Evolutionary conservation across 2,888 invertebrate genomes (phyloP), one percentile per base, ranked within the genome.

Genomic region (Biston betularia): DNA sequence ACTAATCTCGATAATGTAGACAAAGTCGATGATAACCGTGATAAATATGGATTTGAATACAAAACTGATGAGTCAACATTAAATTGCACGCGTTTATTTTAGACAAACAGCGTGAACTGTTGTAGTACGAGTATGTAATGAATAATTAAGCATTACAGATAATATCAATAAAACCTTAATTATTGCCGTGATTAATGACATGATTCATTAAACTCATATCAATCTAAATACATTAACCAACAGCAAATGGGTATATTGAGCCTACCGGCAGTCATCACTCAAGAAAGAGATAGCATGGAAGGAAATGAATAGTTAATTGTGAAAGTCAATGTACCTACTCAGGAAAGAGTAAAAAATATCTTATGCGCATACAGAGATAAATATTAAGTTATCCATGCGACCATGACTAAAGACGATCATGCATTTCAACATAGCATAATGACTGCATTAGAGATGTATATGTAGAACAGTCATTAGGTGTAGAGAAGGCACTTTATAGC

Each of bases 1-100:
- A 75, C 74, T 73, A 75, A 80, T 80, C 77, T 77, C 63, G 75
- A 76, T 73, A 73, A 75, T 78, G 74, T 53, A 71, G 50, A 54
- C 68, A 73, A 74, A 75, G 69, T 65, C 59, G 59, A 66, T 66
- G 56, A 63, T 61, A 54, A 53, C 42, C 46, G 68, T 72, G 12
- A 60, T 62, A 15, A 63, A 59, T 67, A 58, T 38, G 33, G 55
- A 58, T 46, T 42, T 64, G 42, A 56, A 42, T 57, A 12, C 49
- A 15, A 38, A 14, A 58, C 9, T 15, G 44, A 63, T 67, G 66
- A 54, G 40, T 58, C 66, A 58, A 58, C 54, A n/a, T 6, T n/a
- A 14, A 52, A 12, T 52, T 52, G 38, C 11, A 54, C 24, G 12
- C 33, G 54, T 54, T 42, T 6, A 54, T 44, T 54, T 33, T 54